These are phyloP conservation scores for Ceryle rudis DNA, from an alignment of 2,797 vertebrate species.

Conservation along the genomic window DNA sequence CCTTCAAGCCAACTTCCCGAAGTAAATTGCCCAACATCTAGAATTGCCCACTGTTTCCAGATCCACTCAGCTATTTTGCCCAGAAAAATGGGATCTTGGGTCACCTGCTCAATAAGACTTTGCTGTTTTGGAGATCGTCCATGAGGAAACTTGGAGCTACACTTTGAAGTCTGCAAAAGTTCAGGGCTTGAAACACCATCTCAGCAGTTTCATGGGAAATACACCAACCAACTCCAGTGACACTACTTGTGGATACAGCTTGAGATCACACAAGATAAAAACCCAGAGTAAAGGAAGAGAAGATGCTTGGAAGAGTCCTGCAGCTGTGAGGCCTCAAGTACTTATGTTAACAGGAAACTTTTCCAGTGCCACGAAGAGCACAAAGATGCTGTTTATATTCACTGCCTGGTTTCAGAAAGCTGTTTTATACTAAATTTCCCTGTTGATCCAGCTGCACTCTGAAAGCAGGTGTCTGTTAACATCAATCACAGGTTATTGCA, in stretches of 20 bases:
- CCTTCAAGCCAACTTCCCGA: not conserved
- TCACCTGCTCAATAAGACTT: not conserved
- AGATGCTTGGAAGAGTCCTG: not conserved
- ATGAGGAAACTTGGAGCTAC: not conserved
- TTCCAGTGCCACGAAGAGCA: not conserved
- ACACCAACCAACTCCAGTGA: not conserved
- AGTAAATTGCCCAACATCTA: not conserved
- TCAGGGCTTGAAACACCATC: not conserved
- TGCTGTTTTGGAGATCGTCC: not conserved
- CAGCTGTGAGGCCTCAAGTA: not conserved
- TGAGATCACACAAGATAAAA: not conserved
- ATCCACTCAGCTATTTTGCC: not conserved
- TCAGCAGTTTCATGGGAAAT: not conserved
- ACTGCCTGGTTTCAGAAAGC: not conserved
- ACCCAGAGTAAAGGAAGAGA: not conserved
- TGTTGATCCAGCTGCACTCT: constrained; percentile 23
- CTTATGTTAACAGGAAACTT: not conserved
- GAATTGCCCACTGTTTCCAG: not conserved
- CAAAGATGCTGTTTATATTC: not conserved
- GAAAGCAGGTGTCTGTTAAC: constrained; percentile 11
- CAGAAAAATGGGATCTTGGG: not conserved
- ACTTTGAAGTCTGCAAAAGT: not conserved
- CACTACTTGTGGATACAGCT: not conserved
- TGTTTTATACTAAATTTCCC: constrained; percentile 4
- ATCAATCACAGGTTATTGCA: constrained; percentile 27